These are phyloP conservation scores for Vanacampus margaritifer DNA, from an alignment of 2,113 vertebrate genomes.

Conservation along the genomic window DNA sequence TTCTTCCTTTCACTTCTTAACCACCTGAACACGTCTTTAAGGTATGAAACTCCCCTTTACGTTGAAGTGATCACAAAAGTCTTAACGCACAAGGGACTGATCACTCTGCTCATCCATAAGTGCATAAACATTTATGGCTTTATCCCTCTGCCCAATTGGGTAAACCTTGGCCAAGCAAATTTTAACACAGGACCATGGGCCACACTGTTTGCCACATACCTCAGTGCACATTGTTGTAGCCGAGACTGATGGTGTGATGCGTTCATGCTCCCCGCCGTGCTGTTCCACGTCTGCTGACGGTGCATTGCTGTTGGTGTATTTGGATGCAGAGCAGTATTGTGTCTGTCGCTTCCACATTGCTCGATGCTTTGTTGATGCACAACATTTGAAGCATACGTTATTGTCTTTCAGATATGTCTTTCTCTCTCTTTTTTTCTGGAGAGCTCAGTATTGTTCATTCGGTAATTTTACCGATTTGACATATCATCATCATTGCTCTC, in stretches of 20 bases:
- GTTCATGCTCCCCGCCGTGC: too few species aligned
- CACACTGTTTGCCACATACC: neutral
- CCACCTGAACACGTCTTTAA: too few species aligned
- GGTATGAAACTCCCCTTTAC: too few species aligned
- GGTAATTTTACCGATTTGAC: too few species aligned
- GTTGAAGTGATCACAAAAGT: neutral
- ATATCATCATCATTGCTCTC: too few species aligned
- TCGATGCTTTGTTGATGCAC: neutral
- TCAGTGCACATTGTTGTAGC: too few species aligned
- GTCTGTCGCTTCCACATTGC: neutral
- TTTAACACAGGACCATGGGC: neutral
- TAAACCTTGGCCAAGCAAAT: neutral
- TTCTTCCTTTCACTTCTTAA: too few species aligned
- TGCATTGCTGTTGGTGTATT: neutral
- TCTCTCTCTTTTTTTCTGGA: too few species aligned
- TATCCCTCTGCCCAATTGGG: neutral
- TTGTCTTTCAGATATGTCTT: neutral
- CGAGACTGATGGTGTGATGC: too few species aligned
- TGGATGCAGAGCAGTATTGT: neutral
- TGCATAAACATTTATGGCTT: neutral
- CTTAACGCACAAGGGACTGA: neutral
- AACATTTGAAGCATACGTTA: too few species aligned
- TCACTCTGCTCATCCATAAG: neutral
- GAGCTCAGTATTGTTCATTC: too few species aligned
- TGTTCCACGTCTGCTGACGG: too few species aligned